These are phyloP conservation scores for Thomomys bottae DNA, from an alignment of 2,113 vertebrate species.

Conservation along the genomic window DNA sequence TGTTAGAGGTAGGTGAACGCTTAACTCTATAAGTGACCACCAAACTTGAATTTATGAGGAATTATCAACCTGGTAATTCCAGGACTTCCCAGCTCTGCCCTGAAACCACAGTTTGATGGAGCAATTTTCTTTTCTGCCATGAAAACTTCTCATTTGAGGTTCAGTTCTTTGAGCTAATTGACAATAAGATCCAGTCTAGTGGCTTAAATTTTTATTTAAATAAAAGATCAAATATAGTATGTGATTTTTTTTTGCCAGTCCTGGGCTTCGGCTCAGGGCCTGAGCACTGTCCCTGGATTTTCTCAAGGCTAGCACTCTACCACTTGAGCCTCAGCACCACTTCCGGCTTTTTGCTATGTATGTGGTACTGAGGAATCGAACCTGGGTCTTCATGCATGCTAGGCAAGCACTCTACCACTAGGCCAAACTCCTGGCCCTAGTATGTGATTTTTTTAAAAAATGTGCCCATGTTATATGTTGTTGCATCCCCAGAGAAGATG, in stretches of 20 bases:
- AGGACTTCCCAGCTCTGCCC: not conserved
- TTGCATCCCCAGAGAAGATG: not conserved
- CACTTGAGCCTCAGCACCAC: too few relatives aligned
- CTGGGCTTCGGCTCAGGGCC: too few relatives aligned
- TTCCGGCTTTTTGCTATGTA: too few relatives aligned
- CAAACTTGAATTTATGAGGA: not conserved
- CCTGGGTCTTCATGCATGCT: too few relatives aligned
- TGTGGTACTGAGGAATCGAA: too few relatives aligned
- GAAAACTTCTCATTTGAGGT: not conserved
- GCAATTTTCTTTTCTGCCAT: not conserved
- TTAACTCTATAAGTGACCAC: not conserved
- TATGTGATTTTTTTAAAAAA: not conserved
- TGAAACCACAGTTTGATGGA: not conserved
- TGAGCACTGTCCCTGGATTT: too few relatives aligned
- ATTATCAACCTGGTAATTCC: not conserved
- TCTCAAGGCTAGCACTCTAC: too few relatives aligned
- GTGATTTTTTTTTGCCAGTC: too few relatives aligned
- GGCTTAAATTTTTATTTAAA: conserved; percentile 31
- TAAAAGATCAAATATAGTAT: not conserved
- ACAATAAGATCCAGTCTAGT: conserved; percentile 19
- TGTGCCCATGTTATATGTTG: not conserved
- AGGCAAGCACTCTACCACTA: too few relatives aligned
- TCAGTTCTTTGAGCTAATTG: not conserved
- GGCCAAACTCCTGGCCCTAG: too few relatives aligned
- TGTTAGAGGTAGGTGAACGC: not conserved